Conservation (phyloP, 2,888 invertebrate genomes). For the Caenorhabditis angaria region DNA sequence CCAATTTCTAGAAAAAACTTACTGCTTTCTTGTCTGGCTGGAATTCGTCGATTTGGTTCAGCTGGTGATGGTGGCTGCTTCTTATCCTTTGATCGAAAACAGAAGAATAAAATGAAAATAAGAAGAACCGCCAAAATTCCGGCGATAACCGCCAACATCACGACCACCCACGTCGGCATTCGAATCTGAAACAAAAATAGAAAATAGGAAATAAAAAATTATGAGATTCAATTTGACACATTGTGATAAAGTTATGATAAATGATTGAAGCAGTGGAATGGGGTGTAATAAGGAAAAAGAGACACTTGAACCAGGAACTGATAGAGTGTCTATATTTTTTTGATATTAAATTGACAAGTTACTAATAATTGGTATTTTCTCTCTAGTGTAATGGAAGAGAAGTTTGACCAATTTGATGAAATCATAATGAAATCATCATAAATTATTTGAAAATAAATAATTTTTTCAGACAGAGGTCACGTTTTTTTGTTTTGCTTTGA, state of each 20-base stretch:
- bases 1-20: background rate
- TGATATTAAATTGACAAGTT: background rate
- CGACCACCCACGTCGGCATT: slow-evolving; percentile 49
- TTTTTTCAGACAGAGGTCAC: too few relatives aligned
- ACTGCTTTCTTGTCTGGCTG: slow-evolving; percentile 37
- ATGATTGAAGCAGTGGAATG: background rate
- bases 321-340: background rate
- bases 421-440: too few relatives aligned
- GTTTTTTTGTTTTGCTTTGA: background rate
- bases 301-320: background rate
- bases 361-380: background rate
- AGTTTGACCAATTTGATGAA: too few relatives aligned
- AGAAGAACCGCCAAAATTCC: slow-evolving; percentile 43
- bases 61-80: slow-evolving; percentile 42
- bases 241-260: background rate
- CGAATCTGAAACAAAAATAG: slow-evolving; percentile 43
- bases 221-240: background rate
- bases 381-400: too few relatives aligned
- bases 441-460: too few relatives aligned
- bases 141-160: slow-evolving; percentile 42
- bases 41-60: slow-evolving; percentile 35
- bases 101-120: slow-evolving; percentile 39
- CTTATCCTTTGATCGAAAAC: slow-evolving; percentile 36
- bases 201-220: too few relatives aligned
- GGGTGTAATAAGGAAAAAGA: background rate